phyloP scores from a whole-genome alignment of 2,113 vertebrate species.

The Stegastes partitus region DNA sequence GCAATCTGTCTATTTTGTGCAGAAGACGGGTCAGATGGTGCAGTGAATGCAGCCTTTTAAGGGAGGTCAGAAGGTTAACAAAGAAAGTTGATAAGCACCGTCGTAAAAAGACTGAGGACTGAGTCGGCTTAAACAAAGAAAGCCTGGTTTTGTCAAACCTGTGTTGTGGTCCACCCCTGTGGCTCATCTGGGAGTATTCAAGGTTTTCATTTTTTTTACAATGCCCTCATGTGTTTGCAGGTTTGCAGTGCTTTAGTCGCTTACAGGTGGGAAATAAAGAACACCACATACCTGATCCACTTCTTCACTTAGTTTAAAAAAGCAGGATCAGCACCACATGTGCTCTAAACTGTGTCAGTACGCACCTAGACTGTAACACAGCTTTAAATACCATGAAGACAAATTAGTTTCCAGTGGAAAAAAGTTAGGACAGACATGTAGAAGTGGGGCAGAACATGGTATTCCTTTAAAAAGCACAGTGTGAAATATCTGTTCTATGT shows the following conservation, averaged over 20 bases:
- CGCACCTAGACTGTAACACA: neutral
- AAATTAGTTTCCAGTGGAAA: neutral
- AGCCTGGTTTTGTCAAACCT: too few species aligned
- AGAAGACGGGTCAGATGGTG: too few species aligned
- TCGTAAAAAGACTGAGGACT: too few species aligned
- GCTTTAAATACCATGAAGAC: neutral
- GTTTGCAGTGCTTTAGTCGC: neutral
- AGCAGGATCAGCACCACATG: constrained; percentile 4
- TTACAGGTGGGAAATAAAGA: constrained; percentile 9
- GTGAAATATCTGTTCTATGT: neutral
- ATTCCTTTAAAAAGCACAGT: neutral
- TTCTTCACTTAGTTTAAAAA: neutral
- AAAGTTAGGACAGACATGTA: neutral
- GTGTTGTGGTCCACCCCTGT: neutral
- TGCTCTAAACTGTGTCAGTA: neutral
- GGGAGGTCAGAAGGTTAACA: too few species aligned
- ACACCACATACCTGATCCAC: neutral
- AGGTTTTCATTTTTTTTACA: neutral
- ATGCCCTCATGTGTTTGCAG: neutral
- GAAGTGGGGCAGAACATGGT: neutral
- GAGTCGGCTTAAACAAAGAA: too few species aligned
- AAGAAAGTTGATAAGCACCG: too few species aligned
- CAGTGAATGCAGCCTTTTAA: too few species aligned
- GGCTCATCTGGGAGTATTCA: neutral
- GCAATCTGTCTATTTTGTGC: too few species aligned